Conservation (phyloP, 2,113 vertebrate genomes). For the Brachyhypopomus occidentalis region DNA sequence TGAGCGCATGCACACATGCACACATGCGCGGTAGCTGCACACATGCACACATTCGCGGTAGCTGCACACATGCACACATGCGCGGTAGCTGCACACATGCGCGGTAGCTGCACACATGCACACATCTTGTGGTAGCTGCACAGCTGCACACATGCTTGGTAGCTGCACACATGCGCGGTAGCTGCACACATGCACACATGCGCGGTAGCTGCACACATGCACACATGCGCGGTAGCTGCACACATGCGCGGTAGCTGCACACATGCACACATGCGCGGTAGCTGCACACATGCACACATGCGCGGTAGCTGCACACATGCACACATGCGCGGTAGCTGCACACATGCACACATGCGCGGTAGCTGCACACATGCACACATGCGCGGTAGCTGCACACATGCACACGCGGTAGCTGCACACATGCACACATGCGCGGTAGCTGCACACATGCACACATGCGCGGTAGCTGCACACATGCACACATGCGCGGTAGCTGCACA, state of each 20-base stretch:
- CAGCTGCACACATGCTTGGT: too few species aligned
- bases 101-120: slow-evolving; percentile 26
- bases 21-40: too few species aligned
- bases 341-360: neutral
- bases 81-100: slow-evolving; percentile 26
- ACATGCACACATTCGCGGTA: neutral
- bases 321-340: too few species aligned
- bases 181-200: neutral
- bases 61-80: slow-evolving; percentile 33
- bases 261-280: too few species aligned
- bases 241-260: too few species aligned
- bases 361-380: too few species aligned
- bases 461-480: too few species aligned
- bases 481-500: neutral
- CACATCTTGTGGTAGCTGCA: too few species aligned
- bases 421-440: too few species aligned
- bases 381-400: neutral
- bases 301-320: neutral
- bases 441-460: neutral
- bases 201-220: neutral
- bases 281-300: neutral
- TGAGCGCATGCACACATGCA: too few species aligned
- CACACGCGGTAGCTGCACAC: neutral
- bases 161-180: slow-evolving; percentile 32
- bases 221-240: too few species aligned